These are phyloP conservation scores for Drosophila recens DNA, from an alignment of 2,888 invertebrate species.

Conservation along the genomic window DNA sequence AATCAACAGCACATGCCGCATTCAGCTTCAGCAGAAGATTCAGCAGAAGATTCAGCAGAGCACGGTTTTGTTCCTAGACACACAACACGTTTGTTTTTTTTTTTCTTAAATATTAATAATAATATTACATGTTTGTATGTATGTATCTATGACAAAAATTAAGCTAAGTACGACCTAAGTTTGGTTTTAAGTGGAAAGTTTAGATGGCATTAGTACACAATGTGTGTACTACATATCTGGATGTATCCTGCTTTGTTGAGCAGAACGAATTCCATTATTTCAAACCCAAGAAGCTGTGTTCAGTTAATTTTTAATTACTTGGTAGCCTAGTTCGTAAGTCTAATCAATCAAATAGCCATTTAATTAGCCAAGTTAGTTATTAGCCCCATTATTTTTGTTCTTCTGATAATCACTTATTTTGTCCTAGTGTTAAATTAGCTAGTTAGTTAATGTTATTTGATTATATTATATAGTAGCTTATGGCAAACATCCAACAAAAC, in stretches of 20 bases:
- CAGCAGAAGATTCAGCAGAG: slow-evolving; percentile 66
- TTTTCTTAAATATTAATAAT: not conserved
- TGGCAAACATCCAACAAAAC: slow-evolving; percentile 59
- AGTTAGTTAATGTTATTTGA: slow-evolving; percentile 45
- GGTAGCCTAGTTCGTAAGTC: slow-evolving; percentile 18
- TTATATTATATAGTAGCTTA: slow-evolving; percentile 37
- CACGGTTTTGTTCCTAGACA: slow-evolving; percentile 85
- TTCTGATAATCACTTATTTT: slow-evolving; percentile 12
- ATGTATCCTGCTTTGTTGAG: not conserved
- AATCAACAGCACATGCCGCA: slow-evolving; percentile 49
- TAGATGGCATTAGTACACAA: not conserved
- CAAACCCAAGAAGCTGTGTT: slow-evolving; percentile 85
- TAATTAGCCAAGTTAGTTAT: slow-evolving; percentile 27
- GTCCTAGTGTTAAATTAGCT: slow-evolving; percentile 25
- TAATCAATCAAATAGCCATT: slow-evolving; percentile 19
- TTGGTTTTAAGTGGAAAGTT: not conserved
- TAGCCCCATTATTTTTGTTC: slow-evolving; percentile 13
- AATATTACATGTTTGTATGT: not conserved
- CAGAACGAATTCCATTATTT: slow-evolving; percentile 80
- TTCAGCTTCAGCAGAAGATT: slow-evolving; percentile 56
- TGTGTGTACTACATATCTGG: not conserved
- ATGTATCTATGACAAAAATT: not conserved
- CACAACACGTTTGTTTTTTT: slow-evolving; percentile 22
- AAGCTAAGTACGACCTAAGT: not conserved
- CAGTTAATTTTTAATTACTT: slow-evolving; percentile 72